These are phyloP conservation scores for Charadrius vociferus DNA, from an alignment of 2,113 vertebrate species.

Conservation along the genomic window DNA sequence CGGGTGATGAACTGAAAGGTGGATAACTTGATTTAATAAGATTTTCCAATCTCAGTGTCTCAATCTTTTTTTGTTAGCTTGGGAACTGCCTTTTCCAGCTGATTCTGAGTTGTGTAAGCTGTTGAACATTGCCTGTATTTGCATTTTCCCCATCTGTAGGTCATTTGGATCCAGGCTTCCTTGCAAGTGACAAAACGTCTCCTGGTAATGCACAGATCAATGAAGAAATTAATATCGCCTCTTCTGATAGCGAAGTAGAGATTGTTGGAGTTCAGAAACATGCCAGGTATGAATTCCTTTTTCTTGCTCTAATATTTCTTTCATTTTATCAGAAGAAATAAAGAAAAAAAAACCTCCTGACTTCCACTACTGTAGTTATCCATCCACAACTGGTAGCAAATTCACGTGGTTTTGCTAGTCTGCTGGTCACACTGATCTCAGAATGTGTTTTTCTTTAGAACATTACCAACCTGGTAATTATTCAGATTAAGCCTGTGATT, in stretches of 20 bases:
- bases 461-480: not conserved
- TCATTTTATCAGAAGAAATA: not conserved
- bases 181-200: constrained; percentile 76
- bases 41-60: not conserved
- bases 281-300: constrained; percentile 79
- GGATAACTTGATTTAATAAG: not conserved
- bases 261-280: constrained; percentile 96
- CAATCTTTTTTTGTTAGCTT: not conserved
- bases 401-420: not conserved
- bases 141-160: constrained; percentile 74
- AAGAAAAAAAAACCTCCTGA: not conserved
- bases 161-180: constrained; percentile 81
- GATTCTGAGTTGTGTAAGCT: not conserved
- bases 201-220: constrained; percentile 77
- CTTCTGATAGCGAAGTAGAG: constrained; percentile 96
- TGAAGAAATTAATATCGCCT: constrained; percentile 88
- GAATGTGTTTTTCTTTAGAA: not conserved
- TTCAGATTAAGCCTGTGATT: not conserved
- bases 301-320: not conserved
- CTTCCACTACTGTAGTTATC: not conserved
- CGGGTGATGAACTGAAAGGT: not conserved
- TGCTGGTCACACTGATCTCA: not conserved
- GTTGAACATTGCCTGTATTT: not conserved
- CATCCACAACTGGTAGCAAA: not conserved
- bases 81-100: not conserved